phyloP scores from a whole-genome alignment of 2,888 invertebrate species.

The Drosophila borborema region DNA sequence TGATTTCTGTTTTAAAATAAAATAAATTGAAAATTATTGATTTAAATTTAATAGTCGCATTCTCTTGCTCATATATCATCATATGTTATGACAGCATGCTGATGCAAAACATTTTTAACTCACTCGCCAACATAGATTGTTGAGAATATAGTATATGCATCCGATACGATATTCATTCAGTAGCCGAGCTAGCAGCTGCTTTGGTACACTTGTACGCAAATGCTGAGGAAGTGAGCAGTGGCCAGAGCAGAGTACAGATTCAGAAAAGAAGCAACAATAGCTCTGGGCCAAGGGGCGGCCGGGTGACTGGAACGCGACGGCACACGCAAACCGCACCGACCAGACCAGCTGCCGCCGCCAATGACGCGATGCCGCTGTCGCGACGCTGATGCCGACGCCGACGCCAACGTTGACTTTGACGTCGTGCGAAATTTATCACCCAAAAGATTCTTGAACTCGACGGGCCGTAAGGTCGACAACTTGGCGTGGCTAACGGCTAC shows the following conservation, averaged over 20 bases:
- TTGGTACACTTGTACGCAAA: too few relatives aligned
- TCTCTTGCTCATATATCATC: background rate
- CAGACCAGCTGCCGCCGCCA: slow-evolving; percentile 11
- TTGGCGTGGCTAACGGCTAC: slow-evolving; percentile 35
- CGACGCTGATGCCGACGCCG: background rate
- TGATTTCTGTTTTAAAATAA: background rate
- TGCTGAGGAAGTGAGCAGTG: background rate
- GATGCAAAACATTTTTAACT: background rate
- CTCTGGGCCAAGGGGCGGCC: background rate
- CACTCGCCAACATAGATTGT: background rate
- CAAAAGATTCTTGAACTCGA: slow-evolving; percentile 68
- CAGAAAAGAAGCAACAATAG: slow-evolving; percentile 15
- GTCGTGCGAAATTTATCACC: slow-evolving; percentile 49
- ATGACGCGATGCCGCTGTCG: slow-evolving; percentile 11
- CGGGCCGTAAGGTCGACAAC: slow-evolving; percentile 61
- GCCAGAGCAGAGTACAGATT: background rate
- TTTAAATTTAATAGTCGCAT: too few relatives aligned
- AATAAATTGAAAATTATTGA: background rate
- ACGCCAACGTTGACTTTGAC: slow-evolving; percentile 1
- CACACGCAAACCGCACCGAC: slow-evolving; percentile 8
- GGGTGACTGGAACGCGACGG: background rate
- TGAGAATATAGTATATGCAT: background rate
- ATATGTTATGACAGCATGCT: too few relatives aligned
- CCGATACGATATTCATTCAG: background rate
- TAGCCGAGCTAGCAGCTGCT: background rate